Evolutionary conservation across 2,888 invertebrate genomes (phyloP).

Genomic region (Hypselothyrea guttata): DNA sequence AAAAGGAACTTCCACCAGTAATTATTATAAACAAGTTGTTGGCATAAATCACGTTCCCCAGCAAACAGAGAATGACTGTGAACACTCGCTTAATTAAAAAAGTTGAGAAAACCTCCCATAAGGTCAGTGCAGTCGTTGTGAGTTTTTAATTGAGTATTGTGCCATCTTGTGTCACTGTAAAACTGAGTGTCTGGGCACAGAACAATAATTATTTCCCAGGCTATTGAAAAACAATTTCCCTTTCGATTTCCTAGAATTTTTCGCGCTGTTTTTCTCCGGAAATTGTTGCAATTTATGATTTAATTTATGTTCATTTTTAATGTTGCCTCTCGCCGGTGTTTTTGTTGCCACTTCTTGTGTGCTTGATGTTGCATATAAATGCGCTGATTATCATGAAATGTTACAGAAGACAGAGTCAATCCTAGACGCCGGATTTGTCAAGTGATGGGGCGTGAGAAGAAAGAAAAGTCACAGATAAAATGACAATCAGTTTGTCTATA

Average conservation of each 20-base stretch:
- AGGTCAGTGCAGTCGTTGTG: background rate
- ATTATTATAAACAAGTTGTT: no score
- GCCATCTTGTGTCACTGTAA: background rate
- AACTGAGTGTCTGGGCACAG: slow-evolving; percentile 26
- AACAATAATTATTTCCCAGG: slow-evolving; percentile 71
- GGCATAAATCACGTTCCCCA: no score
- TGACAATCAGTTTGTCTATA: slow-evolving; percentile 54
- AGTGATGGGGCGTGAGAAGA: slow-evolving; percentile 23
- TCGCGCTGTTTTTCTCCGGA: slow-evolving; percentile 54
- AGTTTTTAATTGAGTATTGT: slow-evolving; percentile 51
- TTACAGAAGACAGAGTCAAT: slow-evolving; percentile 18
- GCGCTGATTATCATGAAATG: slow-evolving; percentile 60
- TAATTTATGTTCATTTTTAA: slow-evolving; percentile 73
- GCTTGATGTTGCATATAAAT: slow-evolving; percentile 69
- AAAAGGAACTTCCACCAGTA: no score
- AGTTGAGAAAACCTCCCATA: background rate
- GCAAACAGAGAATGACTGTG: background rate
- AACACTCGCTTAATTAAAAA: background rate
- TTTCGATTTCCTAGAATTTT: slow-evolving; percentile 70
- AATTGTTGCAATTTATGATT: slow-evolving; percentile 75
- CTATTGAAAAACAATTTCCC: slow-evolving; percentile 74
- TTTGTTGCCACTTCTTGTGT: slow-evolving; percentile 12
- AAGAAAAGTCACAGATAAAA: slow-evolving; percentile 35
- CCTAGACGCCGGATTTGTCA: slow-evolving; percentile 20
- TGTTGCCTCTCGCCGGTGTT: slow-evolving; percentile 32